Percentiles rank a stretch among this genome's conserved stretches.
Evolutionary conservation across 2,113 vertebrate species (phyloP).

Genomic region (Cacatua alba): DNA sequence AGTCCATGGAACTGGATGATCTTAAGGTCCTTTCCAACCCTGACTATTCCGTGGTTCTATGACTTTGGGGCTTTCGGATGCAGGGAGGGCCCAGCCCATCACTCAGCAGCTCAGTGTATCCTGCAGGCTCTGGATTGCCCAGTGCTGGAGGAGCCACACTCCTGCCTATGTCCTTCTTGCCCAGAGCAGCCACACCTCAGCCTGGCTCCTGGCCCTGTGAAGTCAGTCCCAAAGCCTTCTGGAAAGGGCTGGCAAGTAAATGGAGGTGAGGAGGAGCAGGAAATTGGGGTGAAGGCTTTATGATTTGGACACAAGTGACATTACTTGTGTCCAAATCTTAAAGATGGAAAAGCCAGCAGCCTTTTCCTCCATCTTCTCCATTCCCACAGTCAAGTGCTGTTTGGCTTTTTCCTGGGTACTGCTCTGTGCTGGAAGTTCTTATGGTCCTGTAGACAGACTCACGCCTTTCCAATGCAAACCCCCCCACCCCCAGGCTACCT

Average conservation of each 20-base stretch:
- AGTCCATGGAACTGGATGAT: not conserved
- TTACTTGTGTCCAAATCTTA: not conserved
- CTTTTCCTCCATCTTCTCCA: not conserved
- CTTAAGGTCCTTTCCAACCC: not conserved
- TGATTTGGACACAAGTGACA: not conserved
- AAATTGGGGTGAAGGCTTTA: not conserved
- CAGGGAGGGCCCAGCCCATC: not conserved
- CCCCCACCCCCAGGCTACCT: not conserved
- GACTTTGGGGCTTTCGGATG: not conserved
- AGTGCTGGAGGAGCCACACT: not conserved
- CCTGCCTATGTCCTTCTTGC: not conserved
- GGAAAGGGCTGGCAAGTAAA: not conserved
- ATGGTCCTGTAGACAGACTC: not conserved
- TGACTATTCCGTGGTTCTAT: not conserved
- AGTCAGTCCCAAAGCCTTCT: not conserved
- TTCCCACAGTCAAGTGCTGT: not conserved
- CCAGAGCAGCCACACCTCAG: not conserved
- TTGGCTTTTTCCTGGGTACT: not conserved
- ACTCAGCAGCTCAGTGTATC: accelerated
- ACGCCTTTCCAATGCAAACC: not conserved
- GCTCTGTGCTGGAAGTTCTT: not conserved
- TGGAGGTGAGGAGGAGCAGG: not conserved
- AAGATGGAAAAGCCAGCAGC: not conserved
- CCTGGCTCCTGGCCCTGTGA: not conserved
- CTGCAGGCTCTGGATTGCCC: not conserved